Conservation (phyloP, 1,140 invertebrate species). For the Dendrolimus punctatus region DNA sequence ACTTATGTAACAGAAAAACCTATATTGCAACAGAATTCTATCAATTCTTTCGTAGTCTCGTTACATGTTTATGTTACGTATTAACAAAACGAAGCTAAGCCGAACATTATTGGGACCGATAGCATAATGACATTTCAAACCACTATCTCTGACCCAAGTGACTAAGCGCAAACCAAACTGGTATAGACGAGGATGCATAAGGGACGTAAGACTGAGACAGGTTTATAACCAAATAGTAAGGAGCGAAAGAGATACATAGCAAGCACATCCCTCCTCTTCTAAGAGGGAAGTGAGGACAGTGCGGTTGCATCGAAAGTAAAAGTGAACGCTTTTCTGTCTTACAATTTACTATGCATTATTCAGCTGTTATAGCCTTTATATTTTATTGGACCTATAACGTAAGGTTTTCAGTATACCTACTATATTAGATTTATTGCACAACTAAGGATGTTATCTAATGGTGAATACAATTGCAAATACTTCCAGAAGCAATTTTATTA, state of each 20-base stretch:
- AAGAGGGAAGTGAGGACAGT: conserved; percentile 41
- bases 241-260: conserved; percentile 23
- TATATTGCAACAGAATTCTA: conserved; percentile 16
- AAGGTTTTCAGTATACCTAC: too few species aligned
- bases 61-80: conserved; percentile 18
- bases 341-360: conserved; percentile 27
- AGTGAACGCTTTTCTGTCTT: conserved; percentile 42
- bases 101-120: conserved; percentile 27
- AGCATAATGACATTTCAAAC: conserved; percentile 50
- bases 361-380: not conserved
- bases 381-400: too few species aligned
- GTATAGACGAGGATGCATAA: conserved; percentile 36
- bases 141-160: conserved; percentile 47
- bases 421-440: too few species aligned
- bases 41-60: conserved; percentile 12
- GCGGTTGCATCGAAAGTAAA: conserved; percentile 51
- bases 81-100: conserved; percentile 22
- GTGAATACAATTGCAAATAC: too few species aligned
- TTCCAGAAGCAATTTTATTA: too few species aligned
- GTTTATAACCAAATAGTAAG: conserved; percentile 1
- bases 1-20: conserved; percentile 15
- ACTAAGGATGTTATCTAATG: too few species aligned
- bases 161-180: conserved; percentile 53
- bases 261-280: conserved; percentile 27
- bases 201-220: conserved; percentile 23